Evolutionary conservation across 2,888 invertebrate genomes (phyloP), one percentile per base, ranked within the genome.

Genomic region (Perdita meconis): DNA sequence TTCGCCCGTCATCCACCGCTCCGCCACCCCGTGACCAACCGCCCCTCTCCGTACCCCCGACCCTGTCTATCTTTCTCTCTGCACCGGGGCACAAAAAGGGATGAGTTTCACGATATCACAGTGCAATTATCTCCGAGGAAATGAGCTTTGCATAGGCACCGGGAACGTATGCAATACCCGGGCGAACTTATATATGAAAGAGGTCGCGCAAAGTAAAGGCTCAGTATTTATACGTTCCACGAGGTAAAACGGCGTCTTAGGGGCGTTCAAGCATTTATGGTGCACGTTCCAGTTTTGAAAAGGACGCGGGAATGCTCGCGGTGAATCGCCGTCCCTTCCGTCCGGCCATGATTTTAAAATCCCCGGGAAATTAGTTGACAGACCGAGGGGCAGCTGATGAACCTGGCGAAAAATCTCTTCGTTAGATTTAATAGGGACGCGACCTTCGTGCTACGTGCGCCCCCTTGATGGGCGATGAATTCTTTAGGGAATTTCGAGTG

Each of bases 121-220:
- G 89, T 87, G 86, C 87, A 89, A 89, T 89, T 89, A 89, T 89
- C 87, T 88, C 85, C 73, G 77, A 76, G 86, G 83, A 89, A 89
- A 89, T 87, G 88, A 89, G 87, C 89, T 89, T 89, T 89, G 83
- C 88, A 86, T 81, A 86, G 82, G 81, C 77, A 72, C 75, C 73
- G 38, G 80, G 80, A 85, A 79, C 79, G 85, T 81, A 76, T 79
- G 72, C 81, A 71, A 80, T 68, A 81, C 70, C 68, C 3, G 3
- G 26, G 26, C 57, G 68, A 73, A 73, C 60, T 64, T 74, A 55
- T 73, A 53, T 72, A 70, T 67, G 81, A 85, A 85, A 81, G 85
- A 84, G 80, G 78, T 85, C 85, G 82, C 61, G 67, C 80, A 56
- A 69, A 72, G 80, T 83, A 85, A 83, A 83, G 84, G 72, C 82